phyloP scores from a whole-genome alignment of 2,113 vertebrate species.

The Mus spicilegus region DNA sequence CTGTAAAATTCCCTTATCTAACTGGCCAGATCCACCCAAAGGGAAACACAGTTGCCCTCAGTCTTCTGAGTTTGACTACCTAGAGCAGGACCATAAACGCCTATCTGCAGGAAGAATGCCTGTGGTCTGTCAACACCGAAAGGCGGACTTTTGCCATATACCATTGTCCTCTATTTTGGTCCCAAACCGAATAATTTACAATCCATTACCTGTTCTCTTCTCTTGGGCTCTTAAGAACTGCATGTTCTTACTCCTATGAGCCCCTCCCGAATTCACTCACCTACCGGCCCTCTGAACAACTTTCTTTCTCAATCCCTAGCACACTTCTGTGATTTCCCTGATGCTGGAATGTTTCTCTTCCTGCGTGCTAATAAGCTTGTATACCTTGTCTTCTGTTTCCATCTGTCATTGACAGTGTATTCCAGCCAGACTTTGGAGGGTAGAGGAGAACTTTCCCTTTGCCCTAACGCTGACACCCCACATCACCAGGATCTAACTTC shows the following conservation, averaged over 20 bases:
- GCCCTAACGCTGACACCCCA: neutral
- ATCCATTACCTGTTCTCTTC: neutral
- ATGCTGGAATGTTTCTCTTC: neutral
- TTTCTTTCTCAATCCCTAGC: neutral
- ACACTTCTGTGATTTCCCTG: neutral
- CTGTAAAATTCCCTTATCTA: neutral
- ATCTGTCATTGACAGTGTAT: neutral
- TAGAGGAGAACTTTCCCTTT: neutral
- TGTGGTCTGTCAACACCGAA: neutral
- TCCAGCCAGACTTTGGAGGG: neutral
- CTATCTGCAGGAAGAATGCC: neutral
- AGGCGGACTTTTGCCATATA: neutral
- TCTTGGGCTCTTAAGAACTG: neutral
- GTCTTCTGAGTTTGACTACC: neutral
- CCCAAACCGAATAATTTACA: neutral
- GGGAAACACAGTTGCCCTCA: neutral
- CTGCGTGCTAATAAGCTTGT: neutral
- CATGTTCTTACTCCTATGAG: neutral
- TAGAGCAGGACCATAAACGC: neutral
- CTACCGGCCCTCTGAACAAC: neutral
- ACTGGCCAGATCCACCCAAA: neutral
- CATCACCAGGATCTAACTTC: neutral
- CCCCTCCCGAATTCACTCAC: neutral
- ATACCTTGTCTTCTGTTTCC: neutral
- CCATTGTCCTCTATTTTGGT: neutral